These are phyloP conservation scores for Leptosomus discolor DNA, from an alignment of 2,113 vertebrate species.

Conservation along the genomic window DNA sequence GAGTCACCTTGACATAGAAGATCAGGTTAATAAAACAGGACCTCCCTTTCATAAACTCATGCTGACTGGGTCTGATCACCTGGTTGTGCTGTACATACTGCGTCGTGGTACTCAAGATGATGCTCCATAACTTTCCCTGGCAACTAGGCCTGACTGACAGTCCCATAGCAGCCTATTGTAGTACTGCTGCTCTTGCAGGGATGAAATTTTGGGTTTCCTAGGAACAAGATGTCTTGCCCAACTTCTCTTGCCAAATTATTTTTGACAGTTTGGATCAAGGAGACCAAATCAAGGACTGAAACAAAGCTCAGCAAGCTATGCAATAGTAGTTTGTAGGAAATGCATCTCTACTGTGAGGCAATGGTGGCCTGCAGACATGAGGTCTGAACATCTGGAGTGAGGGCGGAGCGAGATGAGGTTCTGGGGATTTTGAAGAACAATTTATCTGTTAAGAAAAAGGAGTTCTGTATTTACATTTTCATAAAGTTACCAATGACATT, in stretches of 20 bases:
- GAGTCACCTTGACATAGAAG: too few species aligned
- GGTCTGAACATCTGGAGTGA: not conserved
- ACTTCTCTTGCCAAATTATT: not conserved
- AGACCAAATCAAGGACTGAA: not conserved
- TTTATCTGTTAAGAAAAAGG: not conserved
- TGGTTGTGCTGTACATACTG: too few species aligned
- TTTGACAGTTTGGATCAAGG: not conserved
- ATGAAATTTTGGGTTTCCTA: not conserved
- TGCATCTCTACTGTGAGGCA: fast-evolving
- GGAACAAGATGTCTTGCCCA: not conserved
- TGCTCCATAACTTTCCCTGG: too few species aligned
- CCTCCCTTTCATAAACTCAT: too few species aligned
- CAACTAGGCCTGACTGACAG: too few species aligned
- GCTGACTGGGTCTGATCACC: too few species aligned
- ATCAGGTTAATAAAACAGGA: too few species aligned
- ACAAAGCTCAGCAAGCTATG: not conserved
- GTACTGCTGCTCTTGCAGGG: not conserved
- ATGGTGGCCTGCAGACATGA: not conserved
- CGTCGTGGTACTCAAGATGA: too few species aligned
- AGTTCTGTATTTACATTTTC: not conserved
- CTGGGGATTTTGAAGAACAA: not conserved
- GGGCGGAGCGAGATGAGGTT: not conserved
- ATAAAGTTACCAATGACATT: not conserved
- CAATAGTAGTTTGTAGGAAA: not conserved
- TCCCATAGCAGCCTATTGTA: too few species aligned